These are phyloP conservation scores for Diabrotica balteata DNA, from an alignment of 2,888 invertebrate genomes.

Conservation along the genomic window DNA sequence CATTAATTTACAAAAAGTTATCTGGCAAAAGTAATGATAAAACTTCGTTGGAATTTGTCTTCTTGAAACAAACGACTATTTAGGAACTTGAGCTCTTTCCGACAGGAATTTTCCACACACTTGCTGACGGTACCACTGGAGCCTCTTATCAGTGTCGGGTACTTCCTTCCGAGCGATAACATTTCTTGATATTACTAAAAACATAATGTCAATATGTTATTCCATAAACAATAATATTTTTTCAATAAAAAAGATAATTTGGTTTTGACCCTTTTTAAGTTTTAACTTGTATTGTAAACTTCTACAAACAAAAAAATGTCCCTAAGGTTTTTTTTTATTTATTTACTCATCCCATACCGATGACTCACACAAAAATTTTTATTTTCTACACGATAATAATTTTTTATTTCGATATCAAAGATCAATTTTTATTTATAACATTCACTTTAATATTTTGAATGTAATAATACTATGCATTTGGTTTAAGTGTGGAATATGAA, in stretches of 20 bases:
- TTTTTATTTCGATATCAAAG: no score
- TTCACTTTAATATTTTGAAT: no score
- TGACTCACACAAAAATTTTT: no score
- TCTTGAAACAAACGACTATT: slow-evolving; percentile 32
- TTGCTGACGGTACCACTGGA: not conserved
- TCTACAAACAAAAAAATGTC: no score
- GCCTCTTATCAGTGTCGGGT: slow-evolving; percentile 40
- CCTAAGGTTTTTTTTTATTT: no score
- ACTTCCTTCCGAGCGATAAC: slow-evolving; percentile 48
- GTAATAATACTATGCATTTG: no score
- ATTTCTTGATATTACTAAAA: slow-evolving; percentile 56
- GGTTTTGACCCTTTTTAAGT: no score
- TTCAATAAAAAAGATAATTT: not conserved
- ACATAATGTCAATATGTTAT: slow-evolving; percentile 10
- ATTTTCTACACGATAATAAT: no score
- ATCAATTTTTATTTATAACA: no score
- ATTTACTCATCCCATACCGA: no score
- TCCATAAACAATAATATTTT: slow-evolving; percentile 11
- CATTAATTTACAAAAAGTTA: slow-evolving; percentile 37
- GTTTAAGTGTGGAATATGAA: no score
- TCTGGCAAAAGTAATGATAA: slow-evolving; percentile 16
- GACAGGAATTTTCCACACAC: slow-evolving; percentile 37
- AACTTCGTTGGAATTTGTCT: slow-evolving; percentile 10
- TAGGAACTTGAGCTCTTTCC: slow-evolving; percentile 51
- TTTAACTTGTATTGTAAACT: no score